Conservation (phyloP, 2,797 vertebrate species). For the Macrochelys suwanniensis region DNA sequence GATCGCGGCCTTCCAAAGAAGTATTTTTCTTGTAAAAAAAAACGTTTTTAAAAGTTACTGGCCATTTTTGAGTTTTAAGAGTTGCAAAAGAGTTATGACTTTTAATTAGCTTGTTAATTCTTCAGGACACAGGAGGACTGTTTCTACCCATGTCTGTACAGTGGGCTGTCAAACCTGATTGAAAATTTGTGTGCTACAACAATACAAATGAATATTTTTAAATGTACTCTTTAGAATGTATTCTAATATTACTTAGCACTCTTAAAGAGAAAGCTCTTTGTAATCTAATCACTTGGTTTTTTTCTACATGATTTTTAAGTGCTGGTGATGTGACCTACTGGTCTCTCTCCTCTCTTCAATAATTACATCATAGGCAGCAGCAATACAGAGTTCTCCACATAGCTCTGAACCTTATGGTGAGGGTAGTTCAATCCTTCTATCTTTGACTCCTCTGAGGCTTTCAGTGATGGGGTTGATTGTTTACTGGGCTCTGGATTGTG, state of each 20-base stretch:
- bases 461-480: background rate
- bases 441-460: background rate
- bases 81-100: background rate
- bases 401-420: background rate
- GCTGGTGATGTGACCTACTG: background rate
- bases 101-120: background rate
- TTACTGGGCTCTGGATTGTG: background rate
- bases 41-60: background rate
- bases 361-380: background rate
- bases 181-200: background rate
- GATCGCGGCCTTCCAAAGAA: background rate
- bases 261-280: background rate
- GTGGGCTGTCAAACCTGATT: background rate
- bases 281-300: background rate
- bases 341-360: background rate
- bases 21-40: background rate
- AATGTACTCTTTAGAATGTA: background rate
- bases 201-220: background rate
- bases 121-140: background rate
- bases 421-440: background rate
- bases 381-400: background rate
- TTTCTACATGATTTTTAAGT: background rate
- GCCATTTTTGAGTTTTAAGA: background rate
- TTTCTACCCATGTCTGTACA: background rate
- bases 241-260: background rate